Percentiles rank a stretch among this genome's conserved stretches.
Evolutionary conservation across 2,888 invertebrate species (phyloP).

Genomic region (Eudemis profundana): DNA sequence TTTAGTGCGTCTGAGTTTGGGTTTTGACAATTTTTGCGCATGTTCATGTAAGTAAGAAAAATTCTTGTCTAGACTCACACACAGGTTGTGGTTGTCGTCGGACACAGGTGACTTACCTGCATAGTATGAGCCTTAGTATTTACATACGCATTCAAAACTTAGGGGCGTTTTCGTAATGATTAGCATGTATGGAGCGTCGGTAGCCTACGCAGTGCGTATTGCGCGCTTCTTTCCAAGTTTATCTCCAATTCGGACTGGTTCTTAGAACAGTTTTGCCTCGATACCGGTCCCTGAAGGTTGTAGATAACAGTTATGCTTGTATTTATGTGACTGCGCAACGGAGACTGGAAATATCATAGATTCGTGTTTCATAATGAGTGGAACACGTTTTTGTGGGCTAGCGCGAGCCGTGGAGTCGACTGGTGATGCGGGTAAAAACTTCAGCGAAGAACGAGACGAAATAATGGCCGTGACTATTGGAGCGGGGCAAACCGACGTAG

Average conservation of each 20-base stretch:
- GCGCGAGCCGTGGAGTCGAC: constrained; percentile 66
- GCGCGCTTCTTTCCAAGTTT: constrained; percentile 47
- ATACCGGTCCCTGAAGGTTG: constrained; percentile 81
- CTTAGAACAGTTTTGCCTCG: constrained; percentile 82
- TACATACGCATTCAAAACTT: too few relatives aligned
- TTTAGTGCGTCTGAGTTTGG: too few relatives aligned
- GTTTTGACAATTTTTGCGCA: too few relatives aligned
- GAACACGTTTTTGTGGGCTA: constrained; percentile 77
- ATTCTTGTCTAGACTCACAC: too few relatives aligned
- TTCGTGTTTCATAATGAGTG: constrained; percentile 83
- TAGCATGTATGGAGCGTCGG: not conserved
- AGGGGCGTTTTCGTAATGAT: not conserved
- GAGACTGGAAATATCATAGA: constrained; percentile 79
- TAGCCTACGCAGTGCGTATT: constrained; percentile 12
- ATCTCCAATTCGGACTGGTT: constrained; percentile 80
- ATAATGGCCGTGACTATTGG: constrained; percentile 71
- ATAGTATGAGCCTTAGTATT: too few relatives aligned
- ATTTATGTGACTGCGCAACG: constrained; percentile 78
- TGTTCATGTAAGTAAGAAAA: too few relatives aligned
- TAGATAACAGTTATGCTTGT: constrained; percentile 82
- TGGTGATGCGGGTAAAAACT: constrained; percentile 20
- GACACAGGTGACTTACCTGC: too few relatives aligned
- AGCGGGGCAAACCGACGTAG: constrained; percentile 71
- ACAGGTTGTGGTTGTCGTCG: too few relatives aligned
- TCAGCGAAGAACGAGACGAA: constrained; percentile 57